phyloP scores from a whole-genome alignment of 2,888 invertebrate genomes.

The Ennomos quercinarius region DNA sequence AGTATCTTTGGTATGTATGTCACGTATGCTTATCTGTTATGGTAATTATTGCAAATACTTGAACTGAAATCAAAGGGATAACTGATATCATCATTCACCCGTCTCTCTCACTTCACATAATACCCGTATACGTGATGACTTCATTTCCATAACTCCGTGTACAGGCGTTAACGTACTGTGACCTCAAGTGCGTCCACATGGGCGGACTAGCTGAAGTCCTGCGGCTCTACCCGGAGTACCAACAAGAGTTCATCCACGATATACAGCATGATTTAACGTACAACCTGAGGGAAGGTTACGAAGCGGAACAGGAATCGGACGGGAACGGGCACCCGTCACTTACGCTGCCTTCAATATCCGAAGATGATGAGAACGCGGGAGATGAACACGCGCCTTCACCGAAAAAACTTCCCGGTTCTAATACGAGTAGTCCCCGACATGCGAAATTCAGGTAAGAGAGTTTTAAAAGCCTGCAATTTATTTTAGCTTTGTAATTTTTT shows the following conservation, averaged over 20 bases:
- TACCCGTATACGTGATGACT: conserved; percentile 13
- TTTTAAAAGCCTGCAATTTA: too few relatives aligned
- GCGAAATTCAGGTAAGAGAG: conserved; percentile 83
- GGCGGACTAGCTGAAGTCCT: conserved; percentile 95
- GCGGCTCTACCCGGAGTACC: conserved; percentile 96
- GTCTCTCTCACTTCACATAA: conserved; percentile 1
- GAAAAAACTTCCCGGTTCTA: conserved; percentile 85
- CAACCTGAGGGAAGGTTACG: conserved; percentile 96
- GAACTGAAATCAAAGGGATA: not conserved
- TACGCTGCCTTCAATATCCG: conserved; percentile 96
- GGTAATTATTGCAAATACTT: too few relatives aligned
- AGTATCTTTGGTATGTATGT: too few relatives aligned
- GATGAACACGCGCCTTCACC: conserved; percentile 89
- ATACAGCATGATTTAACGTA: conserved; percentile 98
- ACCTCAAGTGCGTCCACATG: conserved; percentile 97
- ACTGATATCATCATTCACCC: conserved; percentile 1
- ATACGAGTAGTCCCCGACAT: conserved; percentile 88
- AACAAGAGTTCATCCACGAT: conserved; percentile 96
- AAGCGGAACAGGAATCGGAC: conserved; percentile 92
- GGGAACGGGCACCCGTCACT: conserved; percentile 92
- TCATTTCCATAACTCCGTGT: conserved; percentile 38
- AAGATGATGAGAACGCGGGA: conserved; percentile 96
- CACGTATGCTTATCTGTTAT: too few relatives aligned
- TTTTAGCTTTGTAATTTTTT: too few relatives aligned
- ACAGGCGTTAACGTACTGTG: conserved; percentile 97